Base-by-base conservation (phyloP, 2,888 invertebrate species). In the Limnephilus rhombicus region DNA sequence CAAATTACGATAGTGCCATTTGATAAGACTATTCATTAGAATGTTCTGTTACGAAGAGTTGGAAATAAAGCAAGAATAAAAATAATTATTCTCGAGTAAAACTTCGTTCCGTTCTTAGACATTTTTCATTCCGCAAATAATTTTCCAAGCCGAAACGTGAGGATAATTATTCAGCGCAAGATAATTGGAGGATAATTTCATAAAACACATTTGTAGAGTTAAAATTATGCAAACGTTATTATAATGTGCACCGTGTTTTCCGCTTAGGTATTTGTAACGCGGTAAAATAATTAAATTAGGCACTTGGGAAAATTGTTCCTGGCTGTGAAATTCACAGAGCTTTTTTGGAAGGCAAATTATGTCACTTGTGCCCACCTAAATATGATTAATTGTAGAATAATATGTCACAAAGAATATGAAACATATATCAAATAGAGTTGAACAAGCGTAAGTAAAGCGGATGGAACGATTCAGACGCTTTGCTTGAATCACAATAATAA, bases 151-250 rank as follows among this genome's bases (percentile, higher is more conserved):
- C 37, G 86, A 86, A 41, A 86, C 45, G 45, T 29, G 13, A 15
- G 34, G 13, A 86, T 86, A 86, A 86, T 45, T 45, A n/a, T 41
- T 68, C 68, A 68, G 49, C 24, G n/a, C 4, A 86, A 86, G 11
- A 86, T 86, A 86, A 86, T 45, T 86, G 45, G 86, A 49, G 37
- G n/a, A 86, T 86, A 86, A 49, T 86, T 86, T 45, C n/a, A 86
- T 86, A 86, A 85, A 86, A 86, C 86, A 86, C 86, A 86, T 86
- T 86, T 24, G 68, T n/a, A 68, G 68, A 68, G n/a, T 68, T 68
- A 68, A 68, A 68, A 68, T 68, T 68, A 68, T 68, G 68, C 68
- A 24, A 68, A 68, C n/a, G 68, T 68, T n/a, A 9, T 68, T 68
- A 68, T n/a, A 68, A 68, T 9, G 68, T 68, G 24, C 24, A 68